Base-by-base conservation (phyloP, 1,140 invertebrate genomes). In the Phenacoccus solenopsis region DNA sequence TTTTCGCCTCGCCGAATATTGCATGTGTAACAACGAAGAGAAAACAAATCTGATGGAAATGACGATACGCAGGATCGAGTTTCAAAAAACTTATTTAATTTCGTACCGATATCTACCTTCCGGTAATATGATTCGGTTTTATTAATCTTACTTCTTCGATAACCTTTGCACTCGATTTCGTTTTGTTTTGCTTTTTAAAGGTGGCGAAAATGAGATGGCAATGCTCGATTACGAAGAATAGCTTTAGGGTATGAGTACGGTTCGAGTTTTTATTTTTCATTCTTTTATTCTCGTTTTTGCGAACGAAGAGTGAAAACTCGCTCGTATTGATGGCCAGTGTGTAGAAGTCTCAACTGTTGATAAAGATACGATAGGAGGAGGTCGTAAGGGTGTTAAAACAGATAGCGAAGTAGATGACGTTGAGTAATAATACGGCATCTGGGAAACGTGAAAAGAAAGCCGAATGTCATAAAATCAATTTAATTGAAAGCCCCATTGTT, bases 31-130 rank as follows among this genome's bases (percentile, higher is more conserved):
- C n/a, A n/a, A n/a, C n/a, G n/a, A n/a, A n/a, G n/a, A n/a, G n/a
- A n/a, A n/a, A n/a, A n/a, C n/a, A n/a, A n/a, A n/a, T n/a, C n/a
- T n/a, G n/a, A n/a, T n/a, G n/a, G n/a, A n/a, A n/a, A n/a, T n/a
- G n/a, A n/a, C n/a, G n/a, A n/a, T n/a, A n/a, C n/a, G 38, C 38
- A n/a, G 38, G 38, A 49, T 49, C 38, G 38, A 16, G 38, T 49
- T 49, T 49, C 38, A 49, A 49, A 49, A 49, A 49, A 49, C 38
- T 49, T 49, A 49, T 49, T 49, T 49, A 49, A 49, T 49, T 49
- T 49, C 13, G 20, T 16, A 49, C 38, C 38, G 20, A 49, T 49
- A 49, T 49, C 38, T 49, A 49, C 38, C 38, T 49, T 49, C 20
- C 38, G 38, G 38, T 49, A 49, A 49, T 49, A 49, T 49, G 38